These are phyloP conservation scores for Struthidea cinerea DNA, from an alignment of 2,113 vertebrate genomes.

Conservation along the genomic window DNA sequence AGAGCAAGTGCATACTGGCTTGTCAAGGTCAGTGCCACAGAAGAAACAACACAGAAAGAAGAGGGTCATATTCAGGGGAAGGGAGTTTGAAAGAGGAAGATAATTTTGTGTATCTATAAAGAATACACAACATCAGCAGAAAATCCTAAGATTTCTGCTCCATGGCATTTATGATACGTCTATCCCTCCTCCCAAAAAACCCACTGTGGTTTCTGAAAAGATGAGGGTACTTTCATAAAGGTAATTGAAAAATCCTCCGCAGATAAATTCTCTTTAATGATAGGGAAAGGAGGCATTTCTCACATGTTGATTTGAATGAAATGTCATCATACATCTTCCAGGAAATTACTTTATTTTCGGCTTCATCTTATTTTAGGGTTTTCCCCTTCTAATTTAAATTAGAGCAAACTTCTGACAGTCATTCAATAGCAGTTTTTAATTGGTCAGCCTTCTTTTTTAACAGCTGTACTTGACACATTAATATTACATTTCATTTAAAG, in stretches of 20 bases:
- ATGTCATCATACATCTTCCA: neutral
- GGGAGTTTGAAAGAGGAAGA: neutral
- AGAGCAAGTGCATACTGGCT: neutral
- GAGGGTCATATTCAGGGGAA: neutral
- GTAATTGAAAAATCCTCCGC: neutral
- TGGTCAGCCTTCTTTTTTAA: neutral
- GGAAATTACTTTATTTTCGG: neutral
- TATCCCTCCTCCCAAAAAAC: neutral
- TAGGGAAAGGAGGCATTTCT: neutral
- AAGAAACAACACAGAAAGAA: neutral
- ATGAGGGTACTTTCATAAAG: neutral
- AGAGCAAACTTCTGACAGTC: neutral
- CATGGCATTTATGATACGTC: neutral
- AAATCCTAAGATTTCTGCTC: neutral
- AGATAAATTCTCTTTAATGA: neutral
- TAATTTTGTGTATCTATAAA: neutral
- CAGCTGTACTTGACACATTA: neutral
- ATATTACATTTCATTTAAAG: neutral
- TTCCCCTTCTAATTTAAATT: neutral
- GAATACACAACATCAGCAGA: neutral
- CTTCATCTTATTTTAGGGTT: neutral
- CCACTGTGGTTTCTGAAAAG: neutral
- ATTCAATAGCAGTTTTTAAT: neutral
- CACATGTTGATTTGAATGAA: neutral
- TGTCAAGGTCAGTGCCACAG: neutral